Percentiles rank a stretch among this genome's conserved stretches.
phyloP scores from a whole-genome alignment of 2,113 vertebrate species.

The Catharus fuscescens region DNA sequence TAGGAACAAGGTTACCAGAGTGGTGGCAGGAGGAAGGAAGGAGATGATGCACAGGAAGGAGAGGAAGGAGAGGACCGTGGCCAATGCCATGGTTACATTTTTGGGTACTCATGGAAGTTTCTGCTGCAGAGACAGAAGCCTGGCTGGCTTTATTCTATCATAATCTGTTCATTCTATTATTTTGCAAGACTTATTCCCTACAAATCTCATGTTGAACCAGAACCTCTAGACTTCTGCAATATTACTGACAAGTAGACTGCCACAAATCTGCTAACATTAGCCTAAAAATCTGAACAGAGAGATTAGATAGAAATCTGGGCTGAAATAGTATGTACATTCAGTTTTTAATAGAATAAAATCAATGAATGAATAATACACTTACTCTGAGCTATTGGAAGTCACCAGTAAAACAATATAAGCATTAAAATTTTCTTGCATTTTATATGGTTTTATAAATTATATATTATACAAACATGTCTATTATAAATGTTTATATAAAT shows the following conservation, averaged over 20 bases:
- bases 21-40: not conserved
- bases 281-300: not conserved
- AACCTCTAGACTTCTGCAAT: not conserved
- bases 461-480: fast-evolving
- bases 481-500: not conserved
- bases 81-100: not conserved
- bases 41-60: not conserved
- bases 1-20: not conserved
- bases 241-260: not conserved
- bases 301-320: not conserved
- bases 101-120: fast-evolving
- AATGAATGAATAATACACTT: not conserved
- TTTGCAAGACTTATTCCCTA: not conserved
- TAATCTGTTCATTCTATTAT: not conserved
- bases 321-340: fast-evolving
- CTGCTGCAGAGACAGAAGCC: not conserved
- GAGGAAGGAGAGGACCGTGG: not conserved
- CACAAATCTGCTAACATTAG: not conserved
- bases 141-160: not conserved
- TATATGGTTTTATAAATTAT: not conserved
- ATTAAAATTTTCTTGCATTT: not conserved
- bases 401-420: not conserved
- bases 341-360: not conserved
- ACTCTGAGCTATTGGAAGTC: not conserved
- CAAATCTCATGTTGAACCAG: not conserved